These are phyloP conservation scores for Lasioglossum pauxillum DNA, from an alignment of 2,888 invertebrate genomes.

Conservation along the genomic window DNA sequence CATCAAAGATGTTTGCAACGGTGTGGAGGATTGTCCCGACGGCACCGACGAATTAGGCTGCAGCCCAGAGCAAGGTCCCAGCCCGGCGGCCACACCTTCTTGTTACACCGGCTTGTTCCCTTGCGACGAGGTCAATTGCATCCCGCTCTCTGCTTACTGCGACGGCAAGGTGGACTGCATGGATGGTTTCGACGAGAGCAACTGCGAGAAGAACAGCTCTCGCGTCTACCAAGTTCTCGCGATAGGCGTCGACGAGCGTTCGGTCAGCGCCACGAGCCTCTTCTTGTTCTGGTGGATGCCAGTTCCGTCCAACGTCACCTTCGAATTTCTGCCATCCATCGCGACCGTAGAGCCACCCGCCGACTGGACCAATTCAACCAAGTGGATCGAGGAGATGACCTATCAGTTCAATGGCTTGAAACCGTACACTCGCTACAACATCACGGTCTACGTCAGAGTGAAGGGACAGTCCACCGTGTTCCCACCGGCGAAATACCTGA, in stretches of 20 bases:
- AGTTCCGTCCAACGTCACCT: slow-evolving; percentile 82
- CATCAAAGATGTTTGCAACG: slow-evolving; percentile 85
- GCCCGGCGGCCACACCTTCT: slow-evolving; percentile 84
- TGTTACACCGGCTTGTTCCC: slow-evolving; percentile 86
- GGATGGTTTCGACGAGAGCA: slow-evolving; percentile 90
- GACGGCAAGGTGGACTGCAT: slow-evolving; percentile 90
- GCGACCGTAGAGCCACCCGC: slow-evolving; percentile 84
- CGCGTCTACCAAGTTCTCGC: slow-evolving; percentile 86
- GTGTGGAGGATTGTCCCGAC: slow-evolving; percentile 86
- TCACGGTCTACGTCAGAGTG: slow-evolving; percentile 90
- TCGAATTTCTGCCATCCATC: slow-evolving; percentile 90
- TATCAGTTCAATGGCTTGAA: slow-evolving; percentile 88
- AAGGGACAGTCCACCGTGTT: slow-evolving; percentile 86
- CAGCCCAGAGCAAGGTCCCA: slow-evolving; percentile 71
- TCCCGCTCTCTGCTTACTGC: slow-evolving; percentile 87
- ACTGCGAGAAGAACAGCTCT: slow-evolving; percentile 86
- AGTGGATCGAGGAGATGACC: slow-evolving; percentile 88
- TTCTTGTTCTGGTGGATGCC: slow-evolving; percentile 88
- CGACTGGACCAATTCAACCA: slow-evolving; percentile 87
- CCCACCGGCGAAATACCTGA: slow-evolving; percentile 87
- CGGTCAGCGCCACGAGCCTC: slow-evolving; percentile 88
- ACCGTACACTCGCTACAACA: slow-evolving; percentile 91
- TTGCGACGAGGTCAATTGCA: slow-evolving; percentile 87
- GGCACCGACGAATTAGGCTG: slow-evolving; percentile 86
- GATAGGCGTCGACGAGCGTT: slow-evolving; percentile 88